Base-by-base conservation (phyloP, 2,888 invertebrate species). In the Rhamphomyia laevipes region DNA sequence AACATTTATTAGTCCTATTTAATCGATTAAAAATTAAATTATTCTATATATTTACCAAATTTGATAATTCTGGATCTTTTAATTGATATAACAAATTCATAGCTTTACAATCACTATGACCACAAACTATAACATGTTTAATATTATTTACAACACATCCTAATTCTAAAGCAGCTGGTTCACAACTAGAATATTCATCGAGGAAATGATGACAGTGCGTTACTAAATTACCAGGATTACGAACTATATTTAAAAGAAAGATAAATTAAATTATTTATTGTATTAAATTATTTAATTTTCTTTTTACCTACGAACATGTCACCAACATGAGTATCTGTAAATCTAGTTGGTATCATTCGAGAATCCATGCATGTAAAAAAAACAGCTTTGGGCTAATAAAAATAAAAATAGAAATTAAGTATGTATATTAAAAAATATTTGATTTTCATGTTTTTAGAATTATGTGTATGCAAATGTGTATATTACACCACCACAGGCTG, bases 321-420 rank as follows among this genome's bases (percentile, higher is more conserved):
- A 43, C 97, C 97, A 55, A 95, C 89, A 70, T 91, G 85, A 48
- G 91, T 91, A 75, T 92, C 88, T 49, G 93, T 93, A 70, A 95
- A 93, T 67, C 92, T 78, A 51, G 95, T 92, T 21, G 96, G 94
- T 60, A 95, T 84, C 86, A 97, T 91, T 72, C 97, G 78, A 69
- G 92, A 92, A 78, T 97, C 96, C 86, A 97, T 95, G 71, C 96
- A 97, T 41, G 94, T 92, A 72, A 96, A 94, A 74, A 96, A 91
- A 53, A 96, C 86, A 55, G 94, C 93, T 77, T 91, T 90, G 16
- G 96, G 96, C 91, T 96, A 73, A 66, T 77, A 77, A 66, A 59
- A 27, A 27, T 7, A 6, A 27, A 6, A n/a, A n/a, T n/a, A n/a
- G n/a, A n/a, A n/a, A n/a, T n/a, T n/a, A n/a, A n/a, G n/a, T n/a